These are phyloP conservation scores for Myopa testacea DNA, from an alignment of 2,888 invertebrate species.

Conservation along the genomic window DNA sequence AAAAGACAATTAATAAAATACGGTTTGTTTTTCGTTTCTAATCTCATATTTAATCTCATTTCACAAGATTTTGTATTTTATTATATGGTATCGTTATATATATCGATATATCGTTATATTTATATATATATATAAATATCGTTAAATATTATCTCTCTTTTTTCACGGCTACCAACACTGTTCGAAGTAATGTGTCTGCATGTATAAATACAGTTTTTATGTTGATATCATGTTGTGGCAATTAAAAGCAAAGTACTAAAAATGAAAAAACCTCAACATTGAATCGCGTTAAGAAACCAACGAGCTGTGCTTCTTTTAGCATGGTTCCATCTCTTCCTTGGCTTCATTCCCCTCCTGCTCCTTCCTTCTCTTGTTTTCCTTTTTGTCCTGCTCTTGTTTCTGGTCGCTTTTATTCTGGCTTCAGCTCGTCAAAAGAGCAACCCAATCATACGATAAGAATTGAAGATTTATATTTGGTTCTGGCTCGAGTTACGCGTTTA, in stretches of 20 bases:
- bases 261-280: not conserved
- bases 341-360: not conserved
- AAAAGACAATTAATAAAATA: not conserved
- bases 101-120: too few species aligned
- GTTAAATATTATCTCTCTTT: too few species aligned
- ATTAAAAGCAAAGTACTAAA: constrained; percentile 27
- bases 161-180: constrained; percentile 17
- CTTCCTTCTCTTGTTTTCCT: not conserved
- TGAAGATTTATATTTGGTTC: constrained; percentile 27
- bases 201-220: not conserved
- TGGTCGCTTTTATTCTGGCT: not conserved
- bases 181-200: not conserved
- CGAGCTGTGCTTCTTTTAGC: constrained; percentile 3
- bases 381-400: not conserved
- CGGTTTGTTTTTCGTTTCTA: too few species aligned
- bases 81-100: too few species aligned
- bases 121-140: too few species aligned
- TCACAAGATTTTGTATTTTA: too few species aligned
- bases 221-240: constrained; percentile 26
- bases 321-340: not conserved
- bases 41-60: too few species aligned
- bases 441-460: not conserved
- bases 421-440: not conserved
- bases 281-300: constrained; percentile 33
- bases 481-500: constrained; percentile 34